A percentile compares a stretch with the other conserved stretches of the same genome.
Evolutionary conservation across 2,888 invertebrate species (phyloP).

Genomic region (Protula sp.): DNA sequence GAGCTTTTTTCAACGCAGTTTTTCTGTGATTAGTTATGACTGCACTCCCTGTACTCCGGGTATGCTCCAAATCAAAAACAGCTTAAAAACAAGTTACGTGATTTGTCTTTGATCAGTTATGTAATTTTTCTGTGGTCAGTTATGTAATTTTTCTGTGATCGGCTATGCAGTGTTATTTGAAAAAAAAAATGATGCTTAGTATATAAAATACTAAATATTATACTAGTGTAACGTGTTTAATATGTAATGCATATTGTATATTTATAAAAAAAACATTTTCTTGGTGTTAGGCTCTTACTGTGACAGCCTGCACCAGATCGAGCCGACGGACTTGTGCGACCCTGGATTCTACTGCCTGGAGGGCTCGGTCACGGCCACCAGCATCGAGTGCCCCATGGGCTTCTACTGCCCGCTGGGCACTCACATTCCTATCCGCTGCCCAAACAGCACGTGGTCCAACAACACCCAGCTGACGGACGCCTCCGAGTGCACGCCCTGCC

Average conservation of each 20-base stretch:
- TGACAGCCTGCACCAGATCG: constrained; percentile 31
- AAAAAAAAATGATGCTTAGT: too few relatives aligned
- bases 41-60: constrained; percentile 45
- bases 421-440: constrained; percentile 42
- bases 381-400: constrained; percentile 40
- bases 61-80: constrained; percentile 26
- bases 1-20: background rate
- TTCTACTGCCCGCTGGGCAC: constrained; percentile 46
- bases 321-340: constrained; percentile 35
- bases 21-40: constrained; percentile 3
- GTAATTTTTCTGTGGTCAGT: too few relatives aligned
- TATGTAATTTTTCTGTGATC: too few relatives aligned
- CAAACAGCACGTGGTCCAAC: constrained; percentile 45
- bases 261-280: too few relatives aligned
- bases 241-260: too few relatives aligned
- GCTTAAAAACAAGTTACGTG: background rate
- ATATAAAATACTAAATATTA: too few relatives aligned
- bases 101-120: background rate
- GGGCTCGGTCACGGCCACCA: constrained; percentile 33
- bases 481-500: constrained; percentile 40
- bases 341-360: constrained; percentile 45
- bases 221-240: too few relatives aligned
- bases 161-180: background rate
- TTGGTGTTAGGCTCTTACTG: constrained; percentile 37
- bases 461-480: constrained; percentile 31